Conservation (phyloP, 2,888 invertebrate genomes). For the Criorhina ranunculi region DNA sequence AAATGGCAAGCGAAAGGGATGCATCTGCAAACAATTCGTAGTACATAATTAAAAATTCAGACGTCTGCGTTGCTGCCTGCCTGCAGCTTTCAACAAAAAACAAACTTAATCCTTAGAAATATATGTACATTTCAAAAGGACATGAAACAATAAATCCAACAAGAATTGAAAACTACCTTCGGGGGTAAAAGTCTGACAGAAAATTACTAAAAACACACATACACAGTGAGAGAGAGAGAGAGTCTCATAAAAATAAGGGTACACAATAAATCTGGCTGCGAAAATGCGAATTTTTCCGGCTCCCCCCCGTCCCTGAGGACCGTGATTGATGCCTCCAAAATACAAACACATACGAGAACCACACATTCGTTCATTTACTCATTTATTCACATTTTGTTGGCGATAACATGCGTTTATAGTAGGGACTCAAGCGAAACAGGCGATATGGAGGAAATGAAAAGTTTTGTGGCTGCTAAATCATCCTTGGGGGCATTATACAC, state of each 20-base stretch:
- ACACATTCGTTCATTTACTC: constrained; percentile 52
- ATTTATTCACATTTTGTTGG: constrained; percentile 59
- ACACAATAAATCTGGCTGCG: constrained; percentile 55
- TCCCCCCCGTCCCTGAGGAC: constrained; percentile 21
- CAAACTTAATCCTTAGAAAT: constrained; percentile 7
- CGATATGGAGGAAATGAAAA: constrained; percentile 67
- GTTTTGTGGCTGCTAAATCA: constrained; percentile 75
- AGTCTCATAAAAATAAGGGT: constrained; percentile 12
- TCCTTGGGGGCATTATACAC: constrained; percentile 67
- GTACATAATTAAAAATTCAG: constrained; percentile 38
- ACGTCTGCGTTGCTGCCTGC: neutral
- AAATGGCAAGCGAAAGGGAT: neutral
- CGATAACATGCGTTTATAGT: constrained; percentile 72
- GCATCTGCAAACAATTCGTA: constrained; percentile 1
- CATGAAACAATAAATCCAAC: constrained; percentile 28
- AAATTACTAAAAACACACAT: constrained; percentile 34
- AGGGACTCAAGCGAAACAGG: constrained; percentile 51
- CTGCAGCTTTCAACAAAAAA: neutral
- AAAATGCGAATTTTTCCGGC: constrained; percentile 52
- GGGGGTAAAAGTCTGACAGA: constrained; percentile 39
- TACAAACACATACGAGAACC: constrained; percentile 5
- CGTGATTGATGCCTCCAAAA: constrained; percentile 62
- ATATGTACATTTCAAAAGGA: constrained; percentile 9
- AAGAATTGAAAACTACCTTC: constrained; percentile 50
- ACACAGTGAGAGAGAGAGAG: neutral